phyloP scores from a whole-genome alignment of 2,113 vertebrate species.

The Hippopotamus amphibius region DNA sequence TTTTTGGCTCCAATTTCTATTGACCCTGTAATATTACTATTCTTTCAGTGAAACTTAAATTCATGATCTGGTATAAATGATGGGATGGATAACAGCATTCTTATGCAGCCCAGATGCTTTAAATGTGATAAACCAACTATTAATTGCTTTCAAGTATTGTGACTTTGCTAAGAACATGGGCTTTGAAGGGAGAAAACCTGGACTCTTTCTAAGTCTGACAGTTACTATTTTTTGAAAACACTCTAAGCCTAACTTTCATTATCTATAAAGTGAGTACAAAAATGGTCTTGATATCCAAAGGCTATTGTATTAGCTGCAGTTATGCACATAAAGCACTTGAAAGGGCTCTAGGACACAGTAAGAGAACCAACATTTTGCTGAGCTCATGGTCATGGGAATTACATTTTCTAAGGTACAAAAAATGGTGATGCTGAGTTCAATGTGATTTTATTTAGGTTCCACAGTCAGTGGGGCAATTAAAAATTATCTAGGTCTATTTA shows the following conservation, averaged over 20 bases:
- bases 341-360: neutral
- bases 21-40: neutral
- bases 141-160: conserved; percentile 23
- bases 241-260: neutral
- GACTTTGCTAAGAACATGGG: neutral
- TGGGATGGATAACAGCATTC: conserved; percentile 11
- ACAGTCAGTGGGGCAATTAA: neutral
- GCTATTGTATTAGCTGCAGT: neutral
- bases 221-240: conserved; percentile 24
- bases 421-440: neutral
- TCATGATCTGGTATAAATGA: conserved; percentile 4
- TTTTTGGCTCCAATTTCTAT: neutral
- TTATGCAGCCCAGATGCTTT: neutral
- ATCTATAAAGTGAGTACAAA: neutral
- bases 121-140: conserved; percentile 13
- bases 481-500: neutral
- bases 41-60: conserved; percentile 14
- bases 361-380: neutral
- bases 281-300: neutral
- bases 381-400: neutral
- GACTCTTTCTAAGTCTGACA: neutral
- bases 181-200: neutral
- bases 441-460: neutral
- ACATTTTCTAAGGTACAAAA: neutral
- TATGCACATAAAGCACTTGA: neutral